Evolutionary conservation across 2,797 vertebrate species (phyloP), one percentile per base, ranked within the genome.

Genomic region (Ispidina lecontei): DNA sequence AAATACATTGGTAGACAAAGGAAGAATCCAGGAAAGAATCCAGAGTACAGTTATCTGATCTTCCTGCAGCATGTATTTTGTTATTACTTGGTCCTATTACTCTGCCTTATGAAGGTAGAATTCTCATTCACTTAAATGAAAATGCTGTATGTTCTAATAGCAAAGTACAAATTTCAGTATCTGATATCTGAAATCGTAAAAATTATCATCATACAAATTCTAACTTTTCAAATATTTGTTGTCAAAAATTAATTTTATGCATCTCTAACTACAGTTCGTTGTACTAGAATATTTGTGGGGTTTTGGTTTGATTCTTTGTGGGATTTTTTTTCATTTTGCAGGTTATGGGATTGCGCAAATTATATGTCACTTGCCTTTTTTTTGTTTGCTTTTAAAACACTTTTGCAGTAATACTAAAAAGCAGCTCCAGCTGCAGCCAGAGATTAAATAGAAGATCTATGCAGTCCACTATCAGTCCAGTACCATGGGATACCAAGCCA

Each of bases 11-110:
- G 77, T 81, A 97, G 95, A 94, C 81, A 94, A 93, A 93, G 46
- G 86, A 96, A 79, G 52, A 96, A 96, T 75, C 20, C 77, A 28
- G 93, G 78, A 90, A 92, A 62, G 28, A 93, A 95, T 90, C 81
- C 89, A 92, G 62, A 64, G 15, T 19, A 72, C 20, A 54, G 46
- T 72, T 95, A 91, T 69, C 84, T 90, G 75, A 93, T 87, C 72
- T 78, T 92, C 84, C 80, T 74, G 67, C 75, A 85, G 44, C 46
- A 89, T n/a, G 35, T 55, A 74, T 89, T 89, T 72, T 75, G 39
- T 78, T 92, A 80, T 75, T 91, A 68, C 59, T 83, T 43, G n/a
- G n/a, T 54, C 58, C 28, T 74, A 19, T 7, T 7, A 46, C 65
- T 90, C 75, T 91, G 68, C 89, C 89, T 89, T 83, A 82, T 39